phyloP scores from a whole-genome alignment of 2,797 vertebrate species.

The Adelosebastes latens region DNA sequence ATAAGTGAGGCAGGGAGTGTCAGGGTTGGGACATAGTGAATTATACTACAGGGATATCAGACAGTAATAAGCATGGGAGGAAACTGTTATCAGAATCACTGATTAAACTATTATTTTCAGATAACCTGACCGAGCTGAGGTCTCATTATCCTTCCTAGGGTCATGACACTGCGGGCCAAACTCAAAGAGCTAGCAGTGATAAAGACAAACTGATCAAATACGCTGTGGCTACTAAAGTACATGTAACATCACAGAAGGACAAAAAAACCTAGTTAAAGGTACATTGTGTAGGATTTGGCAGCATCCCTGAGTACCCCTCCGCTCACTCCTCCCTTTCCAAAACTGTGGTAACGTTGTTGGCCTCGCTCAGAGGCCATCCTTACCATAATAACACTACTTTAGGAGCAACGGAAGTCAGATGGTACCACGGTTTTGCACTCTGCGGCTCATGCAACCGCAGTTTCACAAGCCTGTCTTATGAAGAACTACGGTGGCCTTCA shows the following conservation, averaged over 20 bases:
- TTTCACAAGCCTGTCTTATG: too few relatives aligned
- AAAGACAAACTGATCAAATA: not conserved
- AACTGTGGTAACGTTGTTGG: too few relatives aligned
- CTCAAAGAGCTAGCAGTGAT: not conserved
- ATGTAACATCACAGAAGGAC: not conserved
- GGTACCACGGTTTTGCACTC: too few relatives aligned
- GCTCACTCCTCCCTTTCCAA: too few relatives aligned
- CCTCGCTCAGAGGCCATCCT: too few relatives aligned
- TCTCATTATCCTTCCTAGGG: not conserved
- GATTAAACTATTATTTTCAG: not conserved
- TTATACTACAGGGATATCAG: not conserved
- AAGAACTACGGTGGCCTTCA: too few relatives aligned
- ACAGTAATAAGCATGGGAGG: not conserved
- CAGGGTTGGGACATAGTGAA: not conserved
- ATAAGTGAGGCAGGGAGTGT: not conserved
- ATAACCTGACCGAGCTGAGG: not conserved
- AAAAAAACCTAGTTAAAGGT: not conserved
- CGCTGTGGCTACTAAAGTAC: not conserved
- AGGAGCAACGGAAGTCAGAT: too few relatives aligned
- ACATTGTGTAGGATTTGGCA: too few relatives aligned
- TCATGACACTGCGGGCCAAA: not conserved
- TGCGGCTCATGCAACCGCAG: too few relatives aligned
- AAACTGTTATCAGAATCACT: not conserved
- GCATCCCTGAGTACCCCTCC: too few relatives aligned
- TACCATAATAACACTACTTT: too few relatives aligned